These are phyloP conservation scores for Pangasius djambal DNA, from an alignment of 2,797 vertebrate genomes.

Conservation along the genomic window DNA sequence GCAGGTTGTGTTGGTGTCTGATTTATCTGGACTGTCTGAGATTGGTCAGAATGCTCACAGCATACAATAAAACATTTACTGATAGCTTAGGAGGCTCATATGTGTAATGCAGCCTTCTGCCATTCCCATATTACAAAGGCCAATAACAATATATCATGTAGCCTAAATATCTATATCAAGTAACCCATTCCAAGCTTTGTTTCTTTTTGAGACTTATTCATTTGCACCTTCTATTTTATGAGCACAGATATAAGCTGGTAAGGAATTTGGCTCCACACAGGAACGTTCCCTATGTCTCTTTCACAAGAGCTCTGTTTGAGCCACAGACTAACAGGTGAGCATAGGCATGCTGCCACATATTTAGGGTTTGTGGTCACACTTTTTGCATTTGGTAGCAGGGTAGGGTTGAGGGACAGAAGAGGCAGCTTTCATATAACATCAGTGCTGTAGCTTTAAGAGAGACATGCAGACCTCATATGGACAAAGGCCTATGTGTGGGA, in stretches of 20 bases:
- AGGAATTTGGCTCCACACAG: constrained; percentile 42
- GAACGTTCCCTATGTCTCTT: constrained; percentile 62
- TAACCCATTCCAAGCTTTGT: not conserved
- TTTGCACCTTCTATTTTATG: constrained; percentile 14
- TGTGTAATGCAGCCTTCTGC: not conserved
- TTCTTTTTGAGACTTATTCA: constrained; percentile 25
- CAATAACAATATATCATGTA: not conserved
- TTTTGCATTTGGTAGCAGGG: constrained; percentile 41
- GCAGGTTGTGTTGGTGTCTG: not conserved
- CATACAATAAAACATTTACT: not conserved
- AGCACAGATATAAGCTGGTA: constrained; percentile 24
- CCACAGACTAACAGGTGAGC: constrained; percentile 66
- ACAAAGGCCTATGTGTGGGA: constrained; percentile 34
- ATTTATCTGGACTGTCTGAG: not conserved
- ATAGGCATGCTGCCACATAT: constrained; percentile 58
- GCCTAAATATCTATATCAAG: not conserved
- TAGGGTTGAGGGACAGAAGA: constrained; percentile 3
- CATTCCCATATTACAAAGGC: not conserved
- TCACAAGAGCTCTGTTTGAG: constrained; percentile 56
- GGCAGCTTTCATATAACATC: constrained; percentile 54
- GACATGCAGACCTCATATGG: constrained; percentile 22
- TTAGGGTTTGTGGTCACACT: constrained; percentile 60
- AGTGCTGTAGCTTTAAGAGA: constrained; percentile 55
- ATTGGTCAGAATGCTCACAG: not conserved
- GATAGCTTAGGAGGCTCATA: not conserved